Conservation (phyloP, 2,888 invertebrate genomes). For the Saturnia japonica region DNA sequence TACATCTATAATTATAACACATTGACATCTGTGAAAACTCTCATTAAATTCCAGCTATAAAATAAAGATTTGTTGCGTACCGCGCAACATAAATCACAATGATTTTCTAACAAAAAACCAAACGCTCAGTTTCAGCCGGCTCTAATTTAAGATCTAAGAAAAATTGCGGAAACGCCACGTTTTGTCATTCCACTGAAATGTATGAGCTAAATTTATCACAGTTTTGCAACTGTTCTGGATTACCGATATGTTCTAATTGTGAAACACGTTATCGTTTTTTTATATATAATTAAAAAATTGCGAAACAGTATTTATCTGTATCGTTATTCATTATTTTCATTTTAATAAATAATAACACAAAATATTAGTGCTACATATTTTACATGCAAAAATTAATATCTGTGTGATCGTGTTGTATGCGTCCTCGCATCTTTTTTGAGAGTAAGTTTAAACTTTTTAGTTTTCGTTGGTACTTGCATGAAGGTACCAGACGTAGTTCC, state of each 20-base stretch:
- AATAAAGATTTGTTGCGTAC: background rate
- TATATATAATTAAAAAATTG: background rate
- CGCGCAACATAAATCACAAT: background rate
- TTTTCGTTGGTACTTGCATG: too few species aligned
- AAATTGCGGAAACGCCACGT: constrained; percentile 1
- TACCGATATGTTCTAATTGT: background rate
- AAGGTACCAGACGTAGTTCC: background rate
- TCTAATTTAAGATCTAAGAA: background rate
- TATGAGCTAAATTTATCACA: constrained; percentile 6
- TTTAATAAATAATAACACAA: background rate
- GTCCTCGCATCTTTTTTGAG: background rate
- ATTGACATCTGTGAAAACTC: background rate
- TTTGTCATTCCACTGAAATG: constrained; percentile 8
- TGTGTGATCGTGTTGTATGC: background rate
- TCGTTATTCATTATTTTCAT: background rate
- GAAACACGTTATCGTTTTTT: background rate
- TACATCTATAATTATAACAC: background rate
- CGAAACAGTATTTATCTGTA: background rate
- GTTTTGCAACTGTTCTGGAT: background rate
- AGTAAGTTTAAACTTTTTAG: too few species aligned
- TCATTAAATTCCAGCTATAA: background rate
- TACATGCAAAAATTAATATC: background rate
- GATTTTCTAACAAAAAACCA: background rate
- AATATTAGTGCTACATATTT: background rate
- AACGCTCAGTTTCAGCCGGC: background rate